Evolutionary conservation across 2,113 vertebrate genomes (phyloP).

Genomic region (Amphiprion ocellaris): DNA sequence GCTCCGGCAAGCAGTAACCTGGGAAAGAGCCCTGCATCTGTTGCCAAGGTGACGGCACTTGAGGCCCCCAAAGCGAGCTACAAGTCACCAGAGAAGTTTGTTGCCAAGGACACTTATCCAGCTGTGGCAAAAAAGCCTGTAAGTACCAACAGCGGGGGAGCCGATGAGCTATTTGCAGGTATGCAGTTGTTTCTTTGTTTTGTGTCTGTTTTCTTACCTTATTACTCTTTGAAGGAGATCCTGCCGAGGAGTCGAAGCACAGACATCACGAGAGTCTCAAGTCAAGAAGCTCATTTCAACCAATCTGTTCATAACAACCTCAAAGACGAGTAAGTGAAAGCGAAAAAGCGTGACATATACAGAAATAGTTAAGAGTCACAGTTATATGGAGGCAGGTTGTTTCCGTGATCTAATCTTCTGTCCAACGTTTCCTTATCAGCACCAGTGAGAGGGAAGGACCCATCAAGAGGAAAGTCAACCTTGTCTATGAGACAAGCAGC

Average conservation of each 20-base stretch:
- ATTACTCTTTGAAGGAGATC: slow-evolving; percentile 84
- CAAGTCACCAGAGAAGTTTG: slow-evolving; percentile 67
- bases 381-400: background rate
- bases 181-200: slow-evolving; percentile 20
- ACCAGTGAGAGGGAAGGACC: slow-evolving; percentile 82
- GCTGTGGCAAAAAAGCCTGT: slow-evolving; percentile 86
- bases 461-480: slow-evolving; percentile 82
- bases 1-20: slow-evolving; percentile 53
- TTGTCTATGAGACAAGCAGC: slow-evolving; percentile 83
- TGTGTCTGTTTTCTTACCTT: background rate
- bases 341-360: background rate
- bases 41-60: slow-evolving; percentile 66
- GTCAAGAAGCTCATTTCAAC: slow-evolving; percentile 79
- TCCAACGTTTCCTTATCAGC: slow-evolving; percentile 72
- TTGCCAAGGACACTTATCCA: slow-evolving; percentile 71
- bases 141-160: slow-evolving; percentile 30
- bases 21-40: slow-evolving; percentile 58
- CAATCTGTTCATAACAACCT: slow-evolving; percentile 84
- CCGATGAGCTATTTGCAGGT: background rate
- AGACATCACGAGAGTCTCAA: slow-evolving; percentile 50
- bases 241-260: slow-evolving; percentile 81
- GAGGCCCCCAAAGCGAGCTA: slow-evolving; percentile 64
- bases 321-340: slow-evolving; percentile 86
- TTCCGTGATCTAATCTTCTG: background rate
- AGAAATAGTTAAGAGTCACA: no score